phyloP scores from a whole-genome alignment of 2,888 invertebrate genomes.

The Phortica okadai region DNA sequence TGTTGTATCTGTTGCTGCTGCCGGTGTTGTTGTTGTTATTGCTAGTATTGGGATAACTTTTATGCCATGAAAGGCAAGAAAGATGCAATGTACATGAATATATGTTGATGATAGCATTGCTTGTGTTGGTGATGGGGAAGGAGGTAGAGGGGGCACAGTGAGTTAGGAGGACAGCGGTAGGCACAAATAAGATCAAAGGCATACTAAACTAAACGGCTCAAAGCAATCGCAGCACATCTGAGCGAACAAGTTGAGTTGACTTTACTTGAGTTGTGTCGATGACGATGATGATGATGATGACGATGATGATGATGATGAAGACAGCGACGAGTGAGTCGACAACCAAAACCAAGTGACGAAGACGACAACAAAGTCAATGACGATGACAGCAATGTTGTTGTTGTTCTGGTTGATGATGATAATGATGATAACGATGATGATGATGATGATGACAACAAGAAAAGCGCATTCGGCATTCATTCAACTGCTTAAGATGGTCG shows the following conservation, averaged over 20 bases:
- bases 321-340: background rate
- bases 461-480: constrained; percentile 26
- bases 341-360: constrained; percentile 4
- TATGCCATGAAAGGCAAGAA: background rate
- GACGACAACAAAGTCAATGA: background rate
- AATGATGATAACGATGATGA: background rate
- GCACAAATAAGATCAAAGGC: constrained; percentile 60
- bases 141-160: background rate
- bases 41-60: constrained; percentile 3
- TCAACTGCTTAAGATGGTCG: background rate
- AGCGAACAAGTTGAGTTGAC: background rate
- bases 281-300: background rate
- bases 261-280: background rate
- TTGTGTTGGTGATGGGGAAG: constrained; percentile 39
- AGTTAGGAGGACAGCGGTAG: background rate
- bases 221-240: constrained; percentile 45
- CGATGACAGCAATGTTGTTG: background rate
- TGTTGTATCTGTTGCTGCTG: constrained; percentile 15
- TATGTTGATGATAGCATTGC: constrained; percentile 57
- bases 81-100: constrained; percentile 39
- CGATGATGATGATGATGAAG: constrained; percentile 20
- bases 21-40: constrained; percentile 39
- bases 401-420: background rate
- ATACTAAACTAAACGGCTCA: constrained; percentile 41
- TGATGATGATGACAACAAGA: constrained; percentile 40